Base-by-base conservation (phyloP, 2,888 invertebrate genomes). In the Aphidius colemani region DNA sequence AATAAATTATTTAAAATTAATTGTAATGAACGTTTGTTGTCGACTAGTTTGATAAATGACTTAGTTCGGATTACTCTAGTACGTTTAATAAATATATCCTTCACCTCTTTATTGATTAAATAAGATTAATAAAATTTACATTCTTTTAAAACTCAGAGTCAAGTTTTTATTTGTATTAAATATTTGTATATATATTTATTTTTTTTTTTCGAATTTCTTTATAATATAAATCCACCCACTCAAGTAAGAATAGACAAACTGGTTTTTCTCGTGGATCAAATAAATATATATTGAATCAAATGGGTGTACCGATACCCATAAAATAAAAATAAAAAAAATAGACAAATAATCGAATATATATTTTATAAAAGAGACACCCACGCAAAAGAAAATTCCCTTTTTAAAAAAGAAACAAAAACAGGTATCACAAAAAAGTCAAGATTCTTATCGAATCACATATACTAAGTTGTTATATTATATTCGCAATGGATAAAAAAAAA, bases 401-500 rank as follows among this genome's bases (percentile, higher is more conserved):
- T 40, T n/a, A 60, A 40, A 18, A 49, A 40, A 51, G 4, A 51
- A 45, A 48, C 50, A 46, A 41, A 58, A 46, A 59, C 10, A 53
- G 7, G 64, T 18, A 40, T 61, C 59, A 53, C 48, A 67, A 67
- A 69, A 18, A 60, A 55, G 69, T 71, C 70, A 68, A 64, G 75
- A 74, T 74, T 63, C 69, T 71, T 71, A 70, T 73, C 74, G 72
- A 61, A 56, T 63, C 67, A 61, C 13, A 48, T 44, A 30, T 30
- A 30, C 30, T 0, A 30, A 3, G 30, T 30, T 18, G 13, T 18
- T 18, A 18, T 18, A 43, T 70, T 70, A 66, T 64, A 61, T 61
- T 59, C 59, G 66, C 63, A 70, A 69, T 70, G 67, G 67, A 67
- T 65, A 68, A 63, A 53, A 50, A 63, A 67, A 66, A 57, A 18